Conservation (phyloP, 1,140 invertebrate species). For the Rhynchophorus ferrugineus region DNA sequence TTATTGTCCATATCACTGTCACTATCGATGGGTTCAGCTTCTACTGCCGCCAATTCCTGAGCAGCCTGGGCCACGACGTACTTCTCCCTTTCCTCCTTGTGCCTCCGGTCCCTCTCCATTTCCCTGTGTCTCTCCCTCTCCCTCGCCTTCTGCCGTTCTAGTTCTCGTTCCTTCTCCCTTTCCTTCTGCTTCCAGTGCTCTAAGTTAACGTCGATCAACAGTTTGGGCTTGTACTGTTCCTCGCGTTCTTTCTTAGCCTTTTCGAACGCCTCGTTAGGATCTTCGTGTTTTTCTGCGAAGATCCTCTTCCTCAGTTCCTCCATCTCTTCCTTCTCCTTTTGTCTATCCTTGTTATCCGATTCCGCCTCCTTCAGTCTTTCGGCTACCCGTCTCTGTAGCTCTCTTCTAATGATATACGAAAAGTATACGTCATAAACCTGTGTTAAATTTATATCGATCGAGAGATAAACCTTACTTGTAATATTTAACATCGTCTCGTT, state of each 20-base stretch:
- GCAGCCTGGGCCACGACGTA: slow-evolving; percentile 43
- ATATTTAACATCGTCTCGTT: slow-evolving; percentile 92
- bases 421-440: too few species aligned
- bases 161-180: slow-evolving; percentile 47
- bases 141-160: slow-evolving; percentile 39
- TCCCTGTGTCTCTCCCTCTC: slow-evolving; percentile 45
- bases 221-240: slow-evolving; percentile 74
- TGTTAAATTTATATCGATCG: too few species aligned
- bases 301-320: slow-evolving; percentile 81
- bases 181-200: slow-evolving; percentile 47
- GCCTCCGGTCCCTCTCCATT: slow-evolving; percentile 43
- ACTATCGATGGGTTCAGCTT: slow-evolving; percentile 61
- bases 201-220: slow-evolving; percentile 60
- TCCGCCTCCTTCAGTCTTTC: slow-evolving; percentile 90
- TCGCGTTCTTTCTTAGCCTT: slow-evolving; percentile 68
- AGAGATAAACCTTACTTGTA: slow-evolving; percentile 84
- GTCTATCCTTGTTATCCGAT: slow-evolving; percentile 79
- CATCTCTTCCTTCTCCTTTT: slow-evolving; percentile 85
- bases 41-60: slow-evolving; percentile 51
- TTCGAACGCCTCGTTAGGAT: slow-evolving; percentile 78
- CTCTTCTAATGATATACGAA: too few species aligned
- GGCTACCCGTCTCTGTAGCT: slow-evolving; percentile 77
- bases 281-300: slow-evolving; percentile 68
- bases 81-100: slow-evolving; percentile 44
- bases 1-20: slow-evolving; percentile 44